Conservation (phyloP, 2,113 vertebrate genomes). For the Amblyopsis rosae region DNA sequence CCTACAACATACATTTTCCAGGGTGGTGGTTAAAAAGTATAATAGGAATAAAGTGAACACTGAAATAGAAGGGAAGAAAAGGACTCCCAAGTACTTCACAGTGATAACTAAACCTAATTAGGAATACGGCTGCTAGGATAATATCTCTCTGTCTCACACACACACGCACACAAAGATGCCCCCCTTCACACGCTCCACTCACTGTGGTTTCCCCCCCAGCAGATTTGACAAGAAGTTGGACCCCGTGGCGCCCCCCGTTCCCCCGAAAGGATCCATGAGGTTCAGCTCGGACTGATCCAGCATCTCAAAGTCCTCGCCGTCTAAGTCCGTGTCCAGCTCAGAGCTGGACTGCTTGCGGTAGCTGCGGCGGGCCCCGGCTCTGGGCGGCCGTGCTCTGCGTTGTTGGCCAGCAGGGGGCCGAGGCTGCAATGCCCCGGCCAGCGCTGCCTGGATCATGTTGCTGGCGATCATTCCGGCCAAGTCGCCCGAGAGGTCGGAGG, state of each 20-base stretch:
- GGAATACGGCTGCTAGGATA: slow-evolving; percentile 54
- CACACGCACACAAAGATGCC: slow-evolving; percentile 15
- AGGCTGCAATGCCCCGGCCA: slow-evolving; percentile 82
- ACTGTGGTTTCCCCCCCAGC: slow-evolving; percentile 80
- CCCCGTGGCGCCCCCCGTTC: slow-evolving; percentile 73
- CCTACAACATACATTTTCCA: slow-evolving; percentile 63
- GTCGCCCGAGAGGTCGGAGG: slow-evolving; percentile 79
- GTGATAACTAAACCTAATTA: slow-evolving; percentile 71
- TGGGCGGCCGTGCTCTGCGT: slow-evolving; percentile 60
- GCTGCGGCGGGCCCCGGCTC: slow-evolving; percentile 56
- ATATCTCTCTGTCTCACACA: slow-evolving; percentile 36
- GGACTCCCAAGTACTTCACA: slow-evolving; percentile 70
- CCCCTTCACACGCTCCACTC: slow-evolving; percentile 22
- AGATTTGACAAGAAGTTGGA: slow-evolving; percentile 78
- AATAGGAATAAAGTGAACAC: slow-evolving; percentile 29
- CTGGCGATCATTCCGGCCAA: slow-evolving; percentile 85
- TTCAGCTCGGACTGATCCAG: slow-evolving; percentile 95
- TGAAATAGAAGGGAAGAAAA: slow-evolving; percentile 21
- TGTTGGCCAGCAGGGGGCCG: slow-evolving; percentile 67
- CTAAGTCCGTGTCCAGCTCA: slow-evolving; percentile 92
- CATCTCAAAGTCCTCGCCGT: slow-evolving; percentile 97
- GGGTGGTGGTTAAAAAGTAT: slow-evolving; percentile 16
- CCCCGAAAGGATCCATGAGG: slow-evolving; percentile 88
- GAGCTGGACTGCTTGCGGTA: slow-evolving; percentile 86
- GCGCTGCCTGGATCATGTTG: slow-evolving; percentile 90